Evolutionary conservation across 2,797 vertebrate species (phyloP).

Genomic region (Mallotus villosus): DNA sequence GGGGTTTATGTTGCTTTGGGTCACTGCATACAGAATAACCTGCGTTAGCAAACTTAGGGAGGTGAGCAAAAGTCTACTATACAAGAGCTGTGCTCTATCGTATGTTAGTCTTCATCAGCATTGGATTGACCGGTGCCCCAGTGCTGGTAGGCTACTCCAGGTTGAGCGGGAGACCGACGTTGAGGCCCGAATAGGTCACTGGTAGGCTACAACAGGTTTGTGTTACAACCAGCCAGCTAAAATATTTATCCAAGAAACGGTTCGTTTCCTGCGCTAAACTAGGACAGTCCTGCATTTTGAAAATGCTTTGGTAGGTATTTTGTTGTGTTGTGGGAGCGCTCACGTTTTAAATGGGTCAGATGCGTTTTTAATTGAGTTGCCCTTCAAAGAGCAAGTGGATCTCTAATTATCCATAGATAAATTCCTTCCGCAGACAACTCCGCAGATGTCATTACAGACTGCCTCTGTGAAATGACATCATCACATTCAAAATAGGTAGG

Average conservation of each 20-base stretch:
- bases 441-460: too few species aligned
- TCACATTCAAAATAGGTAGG: background rate
- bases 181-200: background rate
- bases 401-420: conserved; percentile 1
- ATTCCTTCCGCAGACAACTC: background rate
- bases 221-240: conserved; percentile 14
- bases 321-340: background rate
- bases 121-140: background rate
- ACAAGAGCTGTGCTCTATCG: background rate
- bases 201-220: conserved; percentile 7
- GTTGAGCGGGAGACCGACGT: background rate
- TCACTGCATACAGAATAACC: too few species aligned
- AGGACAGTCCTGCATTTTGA: background rate
- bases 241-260: conserved; percentile 15
- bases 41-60: too few species aligned
- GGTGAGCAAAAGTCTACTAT: too few species aligned
- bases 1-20: too few species aligned
- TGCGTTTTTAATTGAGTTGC: background rate
- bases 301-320: background rate
- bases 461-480: background rate
- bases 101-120: background rate
- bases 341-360: background rate
- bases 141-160: background rate
- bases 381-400: background rate
- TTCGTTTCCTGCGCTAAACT: background rate